Conservation (phyloP, 2,888 invertebrate genomes). For the Ennomos fuscantarius region DNA sequence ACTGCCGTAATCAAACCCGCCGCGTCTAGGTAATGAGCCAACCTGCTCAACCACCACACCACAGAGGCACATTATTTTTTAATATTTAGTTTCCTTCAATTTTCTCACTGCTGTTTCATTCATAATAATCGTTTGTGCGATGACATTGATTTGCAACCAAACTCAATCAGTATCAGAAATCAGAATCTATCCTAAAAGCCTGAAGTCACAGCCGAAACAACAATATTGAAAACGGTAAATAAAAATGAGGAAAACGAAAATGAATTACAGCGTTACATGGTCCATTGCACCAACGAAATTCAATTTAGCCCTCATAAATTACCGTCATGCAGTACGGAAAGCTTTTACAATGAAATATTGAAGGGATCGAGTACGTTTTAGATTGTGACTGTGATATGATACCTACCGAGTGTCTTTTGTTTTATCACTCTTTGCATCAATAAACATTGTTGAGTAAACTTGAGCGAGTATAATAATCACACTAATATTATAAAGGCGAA, state of each 20-base stretch:
- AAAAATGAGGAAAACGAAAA: constrained; percentile 41
- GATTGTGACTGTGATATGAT: constrained; percentile 49
- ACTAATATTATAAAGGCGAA: too few relatives aligned
- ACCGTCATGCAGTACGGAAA: constrained; percentile 48
- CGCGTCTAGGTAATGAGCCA: too few relatives aligned
- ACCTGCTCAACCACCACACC: too few relatives aligned
- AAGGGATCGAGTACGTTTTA: constrained; percentile 40
- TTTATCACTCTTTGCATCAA: constrained; percentile 10
- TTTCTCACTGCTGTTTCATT: too few relatives aligned
- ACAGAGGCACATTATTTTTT: too few relatives aligned
- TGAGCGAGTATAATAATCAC: too few relatives aligned
- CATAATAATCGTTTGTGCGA: too few relatives aligned
- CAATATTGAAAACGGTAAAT: constrained; percentile 33
- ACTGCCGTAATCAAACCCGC: too few relatives aligned
- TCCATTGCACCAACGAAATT: constrained; percentile 53
- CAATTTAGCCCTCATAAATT: constrained; percentile 61
- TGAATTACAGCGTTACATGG: constrained; percentile 48
- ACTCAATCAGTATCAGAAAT: too few relatives aligned
- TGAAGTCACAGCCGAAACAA: constrained; percentile 8
- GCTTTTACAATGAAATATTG: constrained; percentile 60
- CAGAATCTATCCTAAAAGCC: too few relatives aligned
- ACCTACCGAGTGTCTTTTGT: constrained; percentile 15
- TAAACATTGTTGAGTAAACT: not conserved
- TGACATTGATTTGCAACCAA: too few relatives aligned
- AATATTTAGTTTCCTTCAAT: too few relatives aligned